Base-by-base conservation (phyloP, 1,140 invertebrate species). In the Dryas iulia region DNA sequence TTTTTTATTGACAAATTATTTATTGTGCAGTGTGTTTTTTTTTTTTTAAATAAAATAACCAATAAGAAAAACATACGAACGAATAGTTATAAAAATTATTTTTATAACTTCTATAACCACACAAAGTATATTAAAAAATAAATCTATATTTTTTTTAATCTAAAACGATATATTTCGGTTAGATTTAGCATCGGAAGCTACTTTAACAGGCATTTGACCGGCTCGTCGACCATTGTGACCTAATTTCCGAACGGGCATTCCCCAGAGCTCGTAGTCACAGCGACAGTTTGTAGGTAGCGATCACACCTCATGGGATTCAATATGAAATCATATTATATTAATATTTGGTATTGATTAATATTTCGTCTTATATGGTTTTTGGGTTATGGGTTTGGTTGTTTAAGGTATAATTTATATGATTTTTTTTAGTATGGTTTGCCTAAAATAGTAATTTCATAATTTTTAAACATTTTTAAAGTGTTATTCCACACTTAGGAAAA, bases 221-320 rank as follows among this genome's bases (percentile, higher is more conserved):
- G 21, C 18, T 47, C 39, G 39, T 21, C 39, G 59, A 62, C 39
- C 59, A 62, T 52, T 62, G 25, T 62, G 59, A 62, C 59, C 59
- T 62, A 62, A 62, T 62, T 62, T 62, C 59, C 14, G 33, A 30
- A 5, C 24, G 39, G 59, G 39, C 59, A 62, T 62, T 53, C 59
- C 59, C 59, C 47, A 62, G 59, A 21, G 24, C 59, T 25, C 25
- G 24, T 52, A 26, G n/a, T 47, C 59, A 26, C 59, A 28, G 39
- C 26, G 59, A 62, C 14, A 52, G 35, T 10, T 62, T 47, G 18
- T 21, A 21, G 33, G 39, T 47, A 47, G 39, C 39, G 39, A 47
- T 47, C 14, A 47, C 39, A n/a, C 21, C 39, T 21, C 39, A 8
- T 10, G 18, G 18, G 39, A 10, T 21, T 47, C 7, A 47, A 21